Conservation (phyloP, 2,113 vertebrate species). For the Bujurquina vittata region DNA sequence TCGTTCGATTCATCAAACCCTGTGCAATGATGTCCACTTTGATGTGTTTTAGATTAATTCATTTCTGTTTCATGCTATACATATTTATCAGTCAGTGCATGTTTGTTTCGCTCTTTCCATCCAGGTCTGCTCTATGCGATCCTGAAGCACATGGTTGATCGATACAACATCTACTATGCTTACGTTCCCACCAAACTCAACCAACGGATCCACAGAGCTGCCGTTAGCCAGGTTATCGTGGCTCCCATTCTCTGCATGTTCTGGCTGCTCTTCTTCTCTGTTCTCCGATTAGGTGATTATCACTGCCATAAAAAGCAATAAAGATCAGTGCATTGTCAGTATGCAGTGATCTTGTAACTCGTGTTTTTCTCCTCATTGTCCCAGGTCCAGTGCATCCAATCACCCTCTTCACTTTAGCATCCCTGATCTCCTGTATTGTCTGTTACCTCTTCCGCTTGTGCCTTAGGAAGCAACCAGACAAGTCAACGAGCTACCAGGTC, state of each 20-base stretch:
- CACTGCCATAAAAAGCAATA: background rate
- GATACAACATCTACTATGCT: conserved; percentile 98
- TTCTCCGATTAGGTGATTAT: conserved; percentile 87
- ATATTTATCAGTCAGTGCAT: background rate
- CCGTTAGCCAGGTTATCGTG: conserved; percentile 89
- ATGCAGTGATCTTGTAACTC: background rate
- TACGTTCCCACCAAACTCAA: conserved; percentile 94
- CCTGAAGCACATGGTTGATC: conserved; percentile 95
- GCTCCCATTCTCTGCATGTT: conserved; percentile 93
- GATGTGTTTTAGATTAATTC: background rate
- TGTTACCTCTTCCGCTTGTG: conserved; percentile 86
- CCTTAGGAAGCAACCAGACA: conserved; percentile 85
- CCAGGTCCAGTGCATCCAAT: conserved; percentile 87
- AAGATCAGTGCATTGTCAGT: background rate
- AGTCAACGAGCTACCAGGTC: conserved; percentile 87
- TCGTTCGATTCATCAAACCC: background rate
- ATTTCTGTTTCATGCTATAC: background rate
- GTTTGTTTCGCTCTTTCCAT: conserved; percentile 10
- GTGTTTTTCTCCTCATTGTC: background rate
- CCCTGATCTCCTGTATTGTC: conserved; percentile 83
- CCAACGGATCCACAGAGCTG: conserved; percentile 88
- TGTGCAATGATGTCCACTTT: background rate
- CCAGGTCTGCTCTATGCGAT: conserved; percentile 93
- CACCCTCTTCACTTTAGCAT: conserved; percentile 88
- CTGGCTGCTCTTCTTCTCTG: conserved; percentile 97